Conservation (phyloP, 2,113 vertebrate species). For the Azemiops feae region DNA sequence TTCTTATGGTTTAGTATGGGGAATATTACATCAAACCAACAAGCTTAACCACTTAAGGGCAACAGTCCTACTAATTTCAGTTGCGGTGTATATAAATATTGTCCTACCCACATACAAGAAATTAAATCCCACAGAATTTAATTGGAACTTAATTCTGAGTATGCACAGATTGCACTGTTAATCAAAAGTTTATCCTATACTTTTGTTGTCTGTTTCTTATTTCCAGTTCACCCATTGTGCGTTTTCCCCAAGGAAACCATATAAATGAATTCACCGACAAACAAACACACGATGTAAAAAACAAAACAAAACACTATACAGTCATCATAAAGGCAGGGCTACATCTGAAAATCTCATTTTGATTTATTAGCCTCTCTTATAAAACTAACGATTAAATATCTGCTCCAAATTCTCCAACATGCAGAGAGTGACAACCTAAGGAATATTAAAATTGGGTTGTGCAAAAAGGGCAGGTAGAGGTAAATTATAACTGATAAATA, state of each 20-base stretch:
- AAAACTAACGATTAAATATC: constrained; percentile 39
- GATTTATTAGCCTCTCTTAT: constrained; percentile 26
- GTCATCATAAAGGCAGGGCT: neutral
- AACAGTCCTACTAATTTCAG: constrained; percentile 22
- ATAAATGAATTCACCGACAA: constrained; percentile 20
- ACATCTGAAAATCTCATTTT: neutral
- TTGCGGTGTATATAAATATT: constrained; percentile 38
- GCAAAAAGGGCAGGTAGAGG: neutral
- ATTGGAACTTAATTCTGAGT: neutral
- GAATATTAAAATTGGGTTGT: neutral
- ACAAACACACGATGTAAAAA: neutral
- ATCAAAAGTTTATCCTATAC: constrained; percentile 18
- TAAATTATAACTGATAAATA: neutral
- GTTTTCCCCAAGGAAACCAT: neutral
- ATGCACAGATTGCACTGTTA: neutral
- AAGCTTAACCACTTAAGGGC: constrained; percentile 45
- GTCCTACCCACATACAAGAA: neutral
- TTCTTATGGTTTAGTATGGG: constrained; percentile 50
- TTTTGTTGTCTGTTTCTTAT: neutral
- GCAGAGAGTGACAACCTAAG: neutral
- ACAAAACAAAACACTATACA: neutral
- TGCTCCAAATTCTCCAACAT: constrained; percentile 28
- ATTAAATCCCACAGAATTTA: neutral
- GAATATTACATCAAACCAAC: constrained; percentile 54
- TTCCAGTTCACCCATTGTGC: neutral